phyloP scores from a whole-genome alignment of 2,797 vertebrate genomes.

The Sebastiscus tertius region DNA sequence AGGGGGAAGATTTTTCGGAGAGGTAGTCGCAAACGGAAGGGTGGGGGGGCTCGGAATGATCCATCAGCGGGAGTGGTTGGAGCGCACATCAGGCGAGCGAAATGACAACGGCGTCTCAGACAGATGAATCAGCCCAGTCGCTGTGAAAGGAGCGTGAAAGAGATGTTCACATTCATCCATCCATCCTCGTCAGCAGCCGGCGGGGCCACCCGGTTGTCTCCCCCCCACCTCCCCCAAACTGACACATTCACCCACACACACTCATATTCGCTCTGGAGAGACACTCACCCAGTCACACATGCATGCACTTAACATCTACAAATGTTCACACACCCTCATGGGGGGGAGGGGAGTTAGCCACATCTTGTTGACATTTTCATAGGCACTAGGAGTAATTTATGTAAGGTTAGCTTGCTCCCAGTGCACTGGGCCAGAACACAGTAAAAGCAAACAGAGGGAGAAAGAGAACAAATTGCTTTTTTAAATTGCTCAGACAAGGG shows the following conservation, averaged over 20 bases:
- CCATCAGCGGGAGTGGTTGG: conserved; percentile 61
- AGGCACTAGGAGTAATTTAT: conserved; percentile 77
- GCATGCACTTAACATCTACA: background rate
- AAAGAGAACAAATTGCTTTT: conserved; percentile 83
- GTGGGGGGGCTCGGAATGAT: conserved; percentile 18
- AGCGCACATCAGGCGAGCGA: conserved; percentile 39
- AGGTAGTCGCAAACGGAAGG: conserved; percentile 2
- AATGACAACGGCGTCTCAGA: conserved; percentile 61
- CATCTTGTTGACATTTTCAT: conserved; percentile 81
- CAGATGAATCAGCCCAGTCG: conserved; percentile 63
- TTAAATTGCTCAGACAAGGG: conserved; percentile 80
- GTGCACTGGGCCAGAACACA: conserved; percentile 74
- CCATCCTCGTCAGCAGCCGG: conserved; percentile 63
- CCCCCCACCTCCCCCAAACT: background rate
- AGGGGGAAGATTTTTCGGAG: background rate
- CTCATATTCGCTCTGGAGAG: background rate
- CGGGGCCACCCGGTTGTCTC: conserved; percentile 26
- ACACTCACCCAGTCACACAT: conserved; percentile 24
- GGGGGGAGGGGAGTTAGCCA: conserved; percentile 42
- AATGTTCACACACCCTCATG: conserved; percentile 22
- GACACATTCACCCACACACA: conserved; percentile 15
- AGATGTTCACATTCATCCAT: conserved; percentile 76
- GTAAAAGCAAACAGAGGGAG: conserved; percentile 78
- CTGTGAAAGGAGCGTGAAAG: conserved; percentile 73
- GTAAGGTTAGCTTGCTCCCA: conserved; percentile 75